These are phyloP conservation scores for Melanargia galathea DNA, from an alignment of 2,888 invertebrate species.

Conservation along the genomic window DNA sequence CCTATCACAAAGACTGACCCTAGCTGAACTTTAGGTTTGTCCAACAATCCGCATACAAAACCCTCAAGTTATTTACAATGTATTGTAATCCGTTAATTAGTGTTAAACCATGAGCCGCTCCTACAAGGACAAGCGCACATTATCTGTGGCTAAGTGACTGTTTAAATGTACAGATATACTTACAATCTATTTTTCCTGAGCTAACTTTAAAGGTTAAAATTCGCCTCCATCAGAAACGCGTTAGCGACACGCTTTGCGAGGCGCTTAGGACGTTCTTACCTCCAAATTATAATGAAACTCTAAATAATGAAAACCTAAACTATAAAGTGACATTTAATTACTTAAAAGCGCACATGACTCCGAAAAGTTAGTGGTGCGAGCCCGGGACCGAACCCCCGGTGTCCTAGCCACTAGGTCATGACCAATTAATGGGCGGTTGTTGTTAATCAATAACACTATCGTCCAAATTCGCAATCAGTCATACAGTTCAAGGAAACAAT, in stretches of 20 bases:
- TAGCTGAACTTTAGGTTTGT: conserved; percentile 49
- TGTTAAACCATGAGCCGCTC: conserved; percentile 41
- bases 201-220: no score
- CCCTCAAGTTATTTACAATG: conserved; percentile 46
- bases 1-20: conserved; percentile 47
- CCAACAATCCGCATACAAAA: conserved; percentile 46
- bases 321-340: no score
- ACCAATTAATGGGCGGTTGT: background rate
- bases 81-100: conserved; percentile 54
- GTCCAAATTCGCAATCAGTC: background rate
- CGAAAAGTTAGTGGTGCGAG: no score
- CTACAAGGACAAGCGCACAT: conserved; percentile 32
- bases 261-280: no score
- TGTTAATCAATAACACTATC: background rate
- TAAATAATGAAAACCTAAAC: no score
- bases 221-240: no score
- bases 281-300: no score
- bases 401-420: no score
- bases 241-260: no score
- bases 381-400: no score
- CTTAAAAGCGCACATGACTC: no score
- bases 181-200: background rate
- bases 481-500: conserved; percentile 29
- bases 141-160: conserved; percentile 12
- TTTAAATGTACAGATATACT: background rate